These are phyloP conservation scores for Cryptomyrus ogoouensis DNA, from an alignment of 2,113 vertebrate genomes.

Conservation along the genomic window DNA sequence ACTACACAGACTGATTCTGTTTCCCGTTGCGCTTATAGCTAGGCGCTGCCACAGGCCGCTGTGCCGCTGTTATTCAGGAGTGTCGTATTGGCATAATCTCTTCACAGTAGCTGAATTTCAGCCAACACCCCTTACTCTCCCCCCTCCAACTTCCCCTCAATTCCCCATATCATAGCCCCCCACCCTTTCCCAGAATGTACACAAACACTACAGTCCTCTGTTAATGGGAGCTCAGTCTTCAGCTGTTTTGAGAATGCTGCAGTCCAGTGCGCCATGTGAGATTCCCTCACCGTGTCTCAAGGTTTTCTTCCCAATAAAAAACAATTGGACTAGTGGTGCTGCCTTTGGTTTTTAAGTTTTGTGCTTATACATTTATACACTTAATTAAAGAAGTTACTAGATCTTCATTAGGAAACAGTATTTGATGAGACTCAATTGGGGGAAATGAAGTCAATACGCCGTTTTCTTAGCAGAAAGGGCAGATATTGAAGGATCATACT, in stretches of 20 bases:
- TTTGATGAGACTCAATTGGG: neutral
- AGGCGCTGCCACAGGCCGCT: neutral
- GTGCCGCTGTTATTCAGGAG: neutral
- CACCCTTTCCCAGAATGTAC: constrained; percentile 19
- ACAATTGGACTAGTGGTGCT: neutral
- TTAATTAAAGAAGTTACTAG: neutral
- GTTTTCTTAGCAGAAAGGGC: neutral
- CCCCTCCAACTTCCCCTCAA: neutral
- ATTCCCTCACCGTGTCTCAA: neutral
- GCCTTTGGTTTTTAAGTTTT: neutral
- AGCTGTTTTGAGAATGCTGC: neutral
- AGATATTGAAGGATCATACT: neutral
- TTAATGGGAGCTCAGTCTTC: constrained; percentile 6
- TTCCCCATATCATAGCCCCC: constrained; percentile 11
- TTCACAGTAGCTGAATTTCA: constrained; percentile 18
- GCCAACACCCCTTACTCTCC: constrained; percentile 3
- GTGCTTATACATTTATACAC: neutral
- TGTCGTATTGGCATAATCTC: neutral
- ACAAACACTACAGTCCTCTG: neutral
- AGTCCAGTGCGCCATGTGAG: neutral
- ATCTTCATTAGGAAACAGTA: neutral
- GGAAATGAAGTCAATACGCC: neutral
- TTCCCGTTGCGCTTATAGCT: neutral
- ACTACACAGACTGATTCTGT: neutral
- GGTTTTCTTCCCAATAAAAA: neutral